Evolutionary conservation across 2,113 vertebrate genomes (phyloP).

Genomic region (Phoxinus phoxinus): DNA sequence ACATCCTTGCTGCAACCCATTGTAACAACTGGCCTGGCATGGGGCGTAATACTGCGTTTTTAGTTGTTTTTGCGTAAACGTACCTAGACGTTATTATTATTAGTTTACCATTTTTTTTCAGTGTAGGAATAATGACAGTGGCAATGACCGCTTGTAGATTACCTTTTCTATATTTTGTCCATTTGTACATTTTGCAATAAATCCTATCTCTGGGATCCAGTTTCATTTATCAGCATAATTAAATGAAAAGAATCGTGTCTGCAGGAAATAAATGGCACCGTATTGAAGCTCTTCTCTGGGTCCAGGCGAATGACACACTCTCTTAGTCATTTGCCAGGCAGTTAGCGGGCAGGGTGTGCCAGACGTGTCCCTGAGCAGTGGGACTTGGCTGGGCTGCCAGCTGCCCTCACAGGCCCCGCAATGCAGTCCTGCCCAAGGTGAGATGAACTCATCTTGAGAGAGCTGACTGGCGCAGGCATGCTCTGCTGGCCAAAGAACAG

Average conservation of each 20-base stretch:
- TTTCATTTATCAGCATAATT: slow-evolving; percentile 54
- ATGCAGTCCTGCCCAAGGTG: slow-evolving; percentile 40
- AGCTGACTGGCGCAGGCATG: slow-evolving; percentile 37
- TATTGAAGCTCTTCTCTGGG: neutral
- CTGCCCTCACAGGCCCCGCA: slow-evolving; percentile 37
- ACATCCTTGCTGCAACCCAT: too few relatives aligned
- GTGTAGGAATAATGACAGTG: neutral
- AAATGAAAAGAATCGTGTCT: slow-evolving; percentile 36
- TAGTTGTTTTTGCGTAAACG: too few relatives aligned
- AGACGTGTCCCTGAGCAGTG: slow-evolving; percentile 52
- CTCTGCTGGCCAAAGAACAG: slow-evolving; percentile 42
- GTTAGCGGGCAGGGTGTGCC: slow-evolving; percentile 56
- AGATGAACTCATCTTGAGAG: slow-evolving; percentile 58
- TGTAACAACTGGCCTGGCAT: too few relatives aligned
- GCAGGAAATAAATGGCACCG: neutral
- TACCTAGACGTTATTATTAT: too few relatives aligned
- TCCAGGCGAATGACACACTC: slow-evolving; percentile 7
- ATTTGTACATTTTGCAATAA: neutral
- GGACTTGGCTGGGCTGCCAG: slow-evolving; percentile 46
- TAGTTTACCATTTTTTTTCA: too few relatives aligned
- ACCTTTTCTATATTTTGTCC: neutral
- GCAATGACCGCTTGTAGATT: neutral
- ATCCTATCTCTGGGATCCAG: neutral
- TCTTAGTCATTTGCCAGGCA: slow-evolving; percentile 45
- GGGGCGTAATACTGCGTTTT: too few relatives aligned